Evolutionary conservation across 2,797 vertebrate genomes (phyloP).

Genomic region (Denticeps clupeoides): DNA sequence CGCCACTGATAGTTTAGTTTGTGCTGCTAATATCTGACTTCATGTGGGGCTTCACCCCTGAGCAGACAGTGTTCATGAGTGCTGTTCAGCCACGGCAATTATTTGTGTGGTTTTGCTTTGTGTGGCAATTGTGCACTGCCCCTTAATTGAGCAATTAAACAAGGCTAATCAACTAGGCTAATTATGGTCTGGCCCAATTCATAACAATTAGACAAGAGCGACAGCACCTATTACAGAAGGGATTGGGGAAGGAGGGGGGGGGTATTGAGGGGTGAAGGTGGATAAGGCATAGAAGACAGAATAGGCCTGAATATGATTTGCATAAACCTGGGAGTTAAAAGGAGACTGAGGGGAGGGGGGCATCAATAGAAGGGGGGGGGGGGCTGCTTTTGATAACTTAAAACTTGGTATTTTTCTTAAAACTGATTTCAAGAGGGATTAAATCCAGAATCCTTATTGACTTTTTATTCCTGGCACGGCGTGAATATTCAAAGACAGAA

Average conservation of each 20-base stretch:
- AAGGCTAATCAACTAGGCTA: slow-evolving; percentile 76
- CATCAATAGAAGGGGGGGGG: neutral
- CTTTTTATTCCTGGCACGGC: slow-evolving; percentile 47
- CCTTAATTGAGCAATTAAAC: slow-evolving; percentile 77
- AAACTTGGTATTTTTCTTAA: slow-evolving; percentile 19
- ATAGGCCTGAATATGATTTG: slow-evolving; percentile 36
- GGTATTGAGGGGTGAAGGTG: slow-evolving; percentile 8
- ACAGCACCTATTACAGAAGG: slow-evolving; percentile 66
- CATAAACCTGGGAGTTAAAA: slow-evolving; percentile 26
- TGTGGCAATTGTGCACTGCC: slow-evolving; percentile 60
- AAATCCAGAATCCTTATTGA: slow-evolving; percentile 57
- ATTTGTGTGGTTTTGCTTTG: slow-evolving; percentile 63
- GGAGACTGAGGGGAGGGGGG: neutral
- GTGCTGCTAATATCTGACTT: too few relatives aligned
- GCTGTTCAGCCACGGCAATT: slow-evolving; percentile 27
- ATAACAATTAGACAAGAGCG: slow-evolving; percentile 71
- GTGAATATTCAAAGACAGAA: slow-evolving; percentile 54
- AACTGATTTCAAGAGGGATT: slow-evolving; percentile 43
- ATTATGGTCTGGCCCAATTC: slow-evolving; percentile 72
- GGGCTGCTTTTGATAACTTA: slow-evolving; percentile 9
- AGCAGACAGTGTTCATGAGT: neutral
- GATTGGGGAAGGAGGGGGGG: slow-evolving; percentile 39
- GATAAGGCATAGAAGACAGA: slow-evolving; percentile 14
- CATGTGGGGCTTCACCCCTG: too few relatives aligned
- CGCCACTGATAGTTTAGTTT: too few relatives aligned